phyloP scores from a whole-genome alignment of 2,113 vertebrate species.

The Oncorhynchus nerka region DNA sequence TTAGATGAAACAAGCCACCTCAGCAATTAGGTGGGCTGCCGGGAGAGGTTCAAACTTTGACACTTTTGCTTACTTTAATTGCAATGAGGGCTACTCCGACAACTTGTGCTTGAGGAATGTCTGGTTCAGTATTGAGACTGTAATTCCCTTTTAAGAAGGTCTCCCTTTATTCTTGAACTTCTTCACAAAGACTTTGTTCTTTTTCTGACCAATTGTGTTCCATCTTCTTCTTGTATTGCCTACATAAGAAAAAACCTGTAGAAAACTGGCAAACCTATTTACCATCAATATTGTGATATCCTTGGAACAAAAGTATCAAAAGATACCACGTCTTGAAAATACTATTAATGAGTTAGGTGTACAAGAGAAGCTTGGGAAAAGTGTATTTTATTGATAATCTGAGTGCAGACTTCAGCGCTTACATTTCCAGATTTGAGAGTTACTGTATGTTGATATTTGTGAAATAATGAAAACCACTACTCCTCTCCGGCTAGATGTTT shows the following conservation, averaged over 20 bases:
- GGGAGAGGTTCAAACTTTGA: neutral
- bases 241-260: neutral
- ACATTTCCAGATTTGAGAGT: constrained; percentile 31
- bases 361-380: neutral
- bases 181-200: neutral
- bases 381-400: neutral
- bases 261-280: neutral
- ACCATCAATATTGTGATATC: too few relatives aligned
- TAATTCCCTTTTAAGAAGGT: neutral
- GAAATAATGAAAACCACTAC: constrained; percentile 21
- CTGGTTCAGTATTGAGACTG: neutral
- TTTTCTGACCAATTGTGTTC: neutral
- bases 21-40: neutral
- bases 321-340: neutral
- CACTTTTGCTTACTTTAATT: neutral
- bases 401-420: constrained; percentile 2
- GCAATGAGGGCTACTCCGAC: neutral
- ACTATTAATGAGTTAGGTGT: neutral
- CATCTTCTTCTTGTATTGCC: neutral
- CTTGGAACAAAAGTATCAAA: too few relatives aligned
- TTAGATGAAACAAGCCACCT: constrained; percentile 25
- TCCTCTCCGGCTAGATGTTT: constrained; percentile 8
- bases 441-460: constrained; percentile 29
- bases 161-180: neutral
- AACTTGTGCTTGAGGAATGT: neutral